Percentiles rank a stretch among this genome's conserved stretches.
Conservation (phyloP, 2,797 vertebrate species). For the Vespertilio murinus region DNA sequence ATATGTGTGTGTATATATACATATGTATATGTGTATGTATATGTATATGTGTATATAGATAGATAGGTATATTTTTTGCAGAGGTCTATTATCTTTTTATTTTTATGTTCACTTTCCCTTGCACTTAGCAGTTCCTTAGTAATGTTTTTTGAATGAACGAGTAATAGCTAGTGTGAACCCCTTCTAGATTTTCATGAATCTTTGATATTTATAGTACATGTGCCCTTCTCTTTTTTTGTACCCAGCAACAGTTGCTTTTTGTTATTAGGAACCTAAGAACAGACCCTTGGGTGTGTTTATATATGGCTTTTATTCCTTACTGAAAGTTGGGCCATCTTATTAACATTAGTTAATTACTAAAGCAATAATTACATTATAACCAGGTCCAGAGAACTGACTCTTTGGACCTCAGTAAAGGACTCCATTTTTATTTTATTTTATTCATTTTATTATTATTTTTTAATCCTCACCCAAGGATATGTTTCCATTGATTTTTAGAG, state of each 20-base stretch:
- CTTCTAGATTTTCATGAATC: conserved; percentile 33
- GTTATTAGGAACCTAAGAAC: conserved; percentile 28
- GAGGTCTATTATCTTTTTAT: conserved; percentile 5
- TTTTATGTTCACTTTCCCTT: conserved; percentile 41
- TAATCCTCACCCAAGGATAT: too few relatives aligned
- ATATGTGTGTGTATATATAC: too few relatives aligned
- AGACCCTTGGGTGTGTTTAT: conserved; percentile 15
- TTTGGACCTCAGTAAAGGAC: neutral
- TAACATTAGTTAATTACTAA: neutral
- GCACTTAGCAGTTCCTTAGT: conserved; percentile 20
- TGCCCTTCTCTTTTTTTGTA: conserved; percentile 36
- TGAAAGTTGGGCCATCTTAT: conserved; percentile 37
- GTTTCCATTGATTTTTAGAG: too few relatives aligned
- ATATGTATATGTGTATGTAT: too few relatives aligned
- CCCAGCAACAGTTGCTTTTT: conserved; percentile 31
- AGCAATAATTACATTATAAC: conserved; percentile 23
- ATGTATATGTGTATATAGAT: too few relatives aligned
- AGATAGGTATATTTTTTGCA: neutral
- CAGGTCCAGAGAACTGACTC: conserved; percentile 32
- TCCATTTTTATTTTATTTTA: neutral
- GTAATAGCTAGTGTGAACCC: neutral
- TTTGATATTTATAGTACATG: conserved; percentile 39
- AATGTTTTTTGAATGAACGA: conserved; percentile 36
- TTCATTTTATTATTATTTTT: neutral
- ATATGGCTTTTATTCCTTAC: conserved; percentile 21